phyloP scores from a whole-genome alignment of 30 jellyfish, hydroid and myxozoan genomes.

The Aurelia sp. region DNA sequence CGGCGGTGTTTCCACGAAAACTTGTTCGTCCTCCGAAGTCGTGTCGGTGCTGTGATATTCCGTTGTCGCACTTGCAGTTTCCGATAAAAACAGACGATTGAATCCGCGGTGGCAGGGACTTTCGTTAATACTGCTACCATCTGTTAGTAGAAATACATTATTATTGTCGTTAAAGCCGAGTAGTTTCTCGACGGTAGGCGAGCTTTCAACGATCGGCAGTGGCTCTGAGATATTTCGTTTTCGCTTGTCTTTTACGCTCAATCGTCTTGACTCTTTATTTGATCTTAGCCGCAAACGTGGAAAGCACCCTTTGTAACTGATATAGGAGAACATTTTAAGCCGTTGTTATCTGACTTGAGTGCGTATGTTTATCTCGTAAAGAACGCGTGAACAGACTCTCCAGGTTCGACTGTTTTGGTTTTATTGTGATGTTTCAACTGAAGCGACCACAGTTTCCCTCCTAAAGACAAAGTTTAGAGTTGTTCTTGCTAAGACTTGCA shows the following conservation, averaged over 20 bases:
- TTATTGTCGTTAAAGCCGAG: slow-evolving; percentile 64
- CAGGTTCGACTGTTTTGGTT: too few relatives aligned
- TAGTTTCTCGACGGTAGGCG: slow-evolving; percentile 67
- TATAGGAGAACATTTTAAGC: slow-evolving; percentile 42
- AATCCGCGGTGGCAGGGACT: slow-evolving; percentile 73
- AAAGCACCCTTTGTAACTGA: slow-evolving; percentile 57
- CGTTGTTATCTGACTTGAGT: too few relatives aligned
- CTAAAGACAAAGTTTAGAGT: too few relatives aligned
- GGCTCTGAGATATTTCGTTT: slow-evolving; percentile 78
- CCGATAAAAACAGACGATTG: slow-evolving; percentile 54
- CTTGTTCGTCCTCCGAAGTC: slow-evolving; percentile 34
- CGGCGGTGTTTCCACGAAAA: slow-evolving; percentile 47
- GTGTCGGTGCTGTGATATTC: slow-evolving; percentile 39
- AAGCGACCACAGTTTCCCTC: too few relatives aligned
- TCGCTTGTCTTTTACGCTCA: slow-evolving; percentile 56
- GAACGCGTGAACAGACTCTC: too few relatives aligned
- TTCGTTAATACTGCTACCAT: slow-evolving; percentile 56
- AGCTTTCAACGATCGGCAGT: slow-evolving; percentile 56
- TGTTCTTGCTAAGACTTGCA: too few relatives aligned
- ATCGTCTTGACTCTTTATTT: slow-evolving; percentile 11
- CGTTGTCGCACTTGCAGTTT: slow-evolving; percentile 57
- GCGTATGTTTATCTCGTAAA: too few relatives aligned
- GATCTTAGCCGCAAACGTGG: slow-evolving; percentile 46
- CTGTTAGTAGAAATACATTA: slow-evolving; percentile 57
- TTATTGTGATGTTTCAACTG: too few relatives aligned